Percentiles rank a stretch among this genome's conserved stretches.
Evolutionary conservation across 2,113 vertebrate genomes (phyloP).

Genomic region (Hyla sarda): DNA sequence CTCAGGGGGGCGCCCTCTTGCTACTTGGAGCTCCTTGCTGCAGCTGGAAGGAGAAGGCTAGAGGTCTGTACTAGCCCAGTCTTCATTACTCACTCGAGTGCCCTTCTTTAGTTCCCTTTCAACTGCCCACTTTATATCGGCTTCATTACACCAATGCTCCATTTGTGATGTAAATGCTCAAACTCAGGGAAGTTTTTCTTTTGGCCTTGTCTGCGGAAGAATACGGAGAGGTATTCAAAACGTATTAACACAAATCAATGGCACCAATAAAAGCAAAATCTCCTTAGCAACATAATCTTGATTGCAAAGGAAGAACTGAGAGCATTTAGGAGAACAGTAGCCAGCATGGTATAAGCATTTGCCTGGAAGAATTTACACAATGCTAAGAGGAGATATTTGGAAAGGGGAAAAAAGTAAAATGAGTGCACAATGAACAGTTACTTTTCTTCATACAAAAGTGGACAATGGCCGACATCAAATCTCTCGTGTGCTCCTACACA

Average conservation of each 20-base stretch:
- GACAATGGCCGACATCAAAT: conserved; percentile 96
- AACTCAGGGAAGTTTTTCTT: conserved; percentile 92
- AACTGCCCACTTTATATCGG: conserved; percentile 86
- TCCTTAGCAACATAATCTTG: conserved; percentile 99
- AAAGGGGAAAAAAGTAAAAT: conserved; percentile 96
- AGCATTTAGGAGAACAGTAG: conserved; percentile 88
- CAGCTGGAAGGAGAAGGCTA: conserved; percentile 76
- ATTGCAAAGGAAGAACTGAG: conserved; percentile 91
- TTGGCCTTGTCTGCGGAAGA: conserved; percentile 87
- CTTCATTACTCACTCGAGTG: conserved; percentile 99
- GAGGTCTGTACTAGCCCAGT: conserved; percentile 79
- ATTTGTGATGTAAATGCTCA: conserved; percentile 96
- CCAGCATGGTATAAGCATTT: conserved; percentile 86
- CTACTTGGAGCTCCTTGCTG: conserved; percentile 71
- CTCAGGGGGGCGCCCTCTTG: conserved; percentile 65
- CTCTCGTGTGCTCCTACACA: conserved; percentile 81
- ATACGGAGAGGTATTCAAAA: conserved; percentile 99
- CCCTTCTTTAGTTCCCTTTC: conserved; percentile 92
- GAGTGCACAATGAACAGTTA: conserved; percentile 99
- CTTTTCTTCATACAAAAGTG: conserved; percentile 85
- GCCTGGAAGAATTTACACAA: conserved; percentile 91
- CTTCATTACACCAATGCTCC: conserved; percentile 88
- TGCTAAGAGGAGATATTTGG: conserved; percentile 88
- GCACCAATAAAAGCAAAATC: conserved; percentile 98
- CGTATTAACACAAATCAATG: conserved; percentile 99